phyloP scores from a whole-genome alignment of 1,140 invertebrate species.

The Drosophila lacertosa region DNA sequence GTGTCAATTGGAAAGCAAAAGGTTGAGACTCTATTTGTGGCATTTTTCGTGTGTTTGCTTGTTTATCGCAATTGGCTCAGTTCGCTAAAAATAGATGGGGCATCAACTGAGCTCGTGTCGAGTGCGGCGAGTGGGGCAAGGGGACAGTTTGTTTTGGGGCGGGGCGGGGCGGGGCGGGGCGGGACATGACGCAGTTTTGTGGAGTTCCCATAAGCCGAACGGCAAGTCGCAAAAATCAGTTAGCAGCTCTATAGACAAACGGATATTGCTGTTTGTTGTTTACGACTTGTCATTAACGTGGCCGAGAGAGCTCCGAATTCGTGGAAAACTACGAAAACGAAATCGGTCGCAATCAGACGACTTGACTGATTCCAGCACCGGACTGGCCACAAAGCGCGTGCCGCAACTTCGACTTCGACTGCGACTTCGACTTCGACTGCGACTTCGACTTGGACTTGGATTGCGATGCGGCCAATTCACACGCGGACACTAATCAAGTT shows the following conservation, averaged over 20 bases:
- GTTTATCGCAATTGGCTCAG: slow-evolving; percentile 36
- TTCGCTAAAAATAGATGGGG: slow-evolving; percentile 53
- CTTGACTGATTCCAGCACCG: slow-evolving; percentile 26
- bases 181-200: too few species aligned
- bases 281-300: slow-evolving; percentile 62
- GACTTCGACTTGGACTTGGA: slow-evolving; percentile 11
- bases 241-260: slow-evolving; percentile 56
- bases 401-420: too few species aligned
- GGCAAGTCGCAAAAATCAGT: slow-evolving; percentile 52
- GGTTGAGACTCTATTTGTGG: slow-evolving; percentile 61
- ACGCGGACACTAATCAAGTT: slow-evolving; percentile 68
- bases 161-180: neutral
- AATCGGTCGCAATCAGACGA: slow-evolving; percentile 28
- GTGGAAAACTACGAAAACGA: slow-evolving; percentile 42
- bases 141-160: too few species aligned
- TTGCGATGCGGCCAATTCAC: slow-evolving; percentile 54
- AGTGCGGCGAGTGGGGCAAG: neutral
- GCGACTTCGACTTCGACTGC: slow-evolving; percentile 7
- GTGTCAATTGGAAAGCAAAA: slow-evolving; percentile 36
- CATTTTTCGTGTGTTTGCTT: slow-evolving; percentile 30
- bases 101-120: neutral
- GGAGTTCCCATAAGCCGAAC: slow-evolving; percentile 31
- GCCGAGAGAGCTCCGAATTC: slow-evolving; percentile 32
- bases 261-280: slow-evolving; percentile 66
- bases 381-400: slow-evolving; percentile 63